A percentile compares a stretch with the other conserved stretches of the same genome.
Conservation (phyloP, 2,797 vertebrate species). For the Sebastes baramenuke region DNA sequence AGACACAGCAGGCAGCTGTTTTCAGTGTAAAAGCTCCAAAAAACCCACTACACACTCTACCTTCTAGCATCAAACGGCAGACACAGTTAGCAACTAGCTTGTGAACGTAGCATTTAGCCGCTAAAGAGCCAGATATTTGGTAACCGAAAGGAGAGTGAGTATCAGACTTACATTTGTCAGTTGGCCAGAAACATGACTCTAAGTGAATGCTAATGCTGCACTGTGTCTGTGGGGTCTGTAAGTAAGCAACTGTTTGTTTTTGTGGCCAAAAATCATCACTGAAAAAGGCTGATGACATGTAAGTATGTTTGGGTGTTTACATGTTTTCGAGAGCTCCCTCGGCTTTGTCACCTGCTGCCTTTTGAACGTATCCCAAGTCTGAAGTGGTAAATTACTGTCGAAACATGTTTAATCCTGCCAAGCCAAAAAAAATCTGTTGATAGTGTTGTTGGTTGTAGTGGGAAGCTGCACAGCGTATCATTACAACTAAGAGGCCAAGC, state of each 20-base stretch:
- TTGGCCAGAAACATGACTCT: not conserved
- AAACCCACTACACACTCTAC: not conserved
- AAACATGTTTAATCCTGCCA: conserved; percentile 43
- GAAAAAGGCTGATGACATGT: not conserved
- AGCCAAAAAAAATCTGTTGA: conserved; percentile 36
- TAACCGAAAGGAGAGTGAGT: not conserved
- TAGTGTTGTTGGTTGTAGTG: conserved; percentile 57
- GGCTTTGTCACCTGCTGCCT: conserved; percentile 47
- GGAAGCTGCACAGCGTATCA: conserved; percentile 65
- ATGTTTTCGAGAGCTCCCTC: not conserved
- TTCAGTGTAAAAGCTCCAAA: not conserved
- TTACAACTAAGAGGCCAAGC: conserved; percentile 74
- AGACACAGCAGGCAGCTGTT: not conserved
- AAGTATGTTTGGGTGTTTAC: not conserved
- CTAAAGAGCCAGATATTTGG: not conserved
- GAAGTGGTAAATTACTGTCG: conserved; percentile 39
- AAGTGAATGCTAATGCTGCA: not conserved
- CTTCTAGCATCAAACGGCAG: not conserved
- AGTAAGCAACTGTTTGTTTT: not conserved
- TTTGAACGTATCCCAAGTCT: conserved; percentile 32
- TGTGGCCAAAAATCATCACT: not conserved
- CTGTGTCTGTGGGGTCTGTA: not conserved
- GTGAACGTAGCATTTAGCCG: not conserved
- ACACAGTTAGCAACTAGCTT: not conserved
- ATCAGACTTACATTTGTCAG: not conserved